Evolutionary conservation across 2,797 vertebrate genomes (phyloP).

Genomic region (Myotis findleyi): DNA sequence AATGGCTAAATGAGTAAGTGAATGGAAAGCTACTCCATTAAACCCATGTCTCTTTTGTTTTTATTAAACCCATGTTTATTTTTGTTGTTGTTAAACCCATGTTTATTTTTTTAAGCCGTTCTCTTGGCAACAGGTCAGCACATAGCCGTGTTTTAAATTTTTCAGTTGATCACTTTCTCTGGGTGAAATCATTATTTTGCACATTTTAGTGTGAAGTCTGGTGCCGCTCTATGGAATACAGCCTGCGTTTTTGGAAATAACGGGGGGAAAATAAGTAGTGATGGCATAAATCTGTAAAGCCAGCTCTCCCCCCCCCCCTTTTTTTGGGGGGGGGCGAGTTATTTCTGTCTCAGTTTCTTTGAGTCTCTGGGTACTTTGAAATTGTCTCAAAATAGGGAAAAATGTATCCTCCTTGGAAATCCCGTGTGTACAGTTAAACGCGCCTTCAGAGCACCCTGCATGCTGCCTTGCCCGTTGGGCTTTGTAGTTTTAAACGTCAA

Average conservation of each 20-base stretch:
- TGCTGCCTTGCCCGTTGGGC: slow-evolving; percentile 25
- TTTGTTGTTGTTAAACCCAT: neutral
- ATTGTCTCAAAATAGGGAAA: neutral
- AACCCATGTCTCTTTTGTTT: neutral
- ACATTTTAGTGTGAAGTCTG: slow-evolving; percentile 5
- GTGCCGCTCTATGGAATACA: neutral
- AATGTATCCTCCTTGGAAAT: neutral
- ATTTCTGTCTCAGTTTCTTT: slow-evolving; percentile 2
- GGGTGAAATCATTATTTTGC: slow-evolving; percentile 42
- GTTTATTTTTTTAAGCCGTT: neutral
- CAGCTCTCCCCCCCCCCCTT: neutral
- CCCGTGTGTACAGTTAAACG: neutral
- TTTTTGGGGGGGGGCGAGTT: neutral
- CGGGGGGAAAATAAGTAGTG: slow-evolving; percentile 40
- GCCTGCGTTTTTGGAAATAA: slow-evolving; percentile 31
- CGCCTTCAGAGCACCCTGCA: neutral
- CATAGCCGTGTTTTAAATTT: neutral
- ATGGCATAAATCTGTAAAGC: slow-evolving; percentile 12
- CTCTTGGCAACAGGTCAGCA: neutral
- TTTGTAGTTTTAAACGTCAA: slow-evolving; percentile 73
- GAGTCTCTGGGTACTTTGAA: neutral
- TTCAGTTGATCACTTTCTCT: neutral
- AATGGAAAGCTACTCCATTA: neutral
- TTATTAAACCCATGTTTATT: neutral
- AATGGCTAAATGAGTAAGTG: neutral